These are phyloP conservation scores for Alligator sinensis DNA, from an alignment of 2,113 vertebrate genomes.

Conservation along the genomic window DNA sequence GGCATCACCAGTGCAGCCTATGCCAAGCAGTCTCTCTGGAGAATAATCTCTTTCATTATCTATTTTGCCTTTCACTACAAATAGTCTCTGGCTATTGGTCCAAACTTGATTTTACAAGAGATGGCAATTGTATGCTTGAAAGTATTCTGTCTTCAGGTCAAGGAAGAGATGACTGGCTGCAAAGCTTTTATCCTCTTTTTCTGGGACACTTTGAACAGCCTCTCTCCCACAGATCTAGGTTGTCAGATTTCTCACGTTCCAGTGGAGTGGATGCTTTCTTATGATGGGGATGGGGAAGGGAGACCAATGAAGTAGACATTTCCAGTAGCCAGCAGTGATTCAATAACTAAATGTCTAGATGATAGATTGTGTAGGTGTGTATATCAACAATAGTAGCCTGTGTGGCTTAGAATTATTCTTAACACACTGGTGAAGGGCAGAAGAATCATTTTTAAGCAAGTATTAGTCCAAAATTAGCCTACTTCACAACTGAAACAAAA, in stretches of 20 bases:
- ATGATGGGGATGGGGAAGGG: neutral
- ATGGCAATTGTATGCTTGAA: neutral
- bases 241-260: neutral
- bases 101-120: neutral
- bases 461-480: neutral
- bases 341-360: neutral
- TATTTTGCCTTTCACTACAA: neutral
- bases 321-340: neutral
- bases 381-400: too few relatives aligned
- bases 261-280: neutral
- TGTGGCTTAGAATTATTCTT: too few relatives aligned
- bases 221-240: neutral
- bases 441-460: neutral
- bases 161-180: neutral
- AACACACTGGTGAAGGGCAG: too few relatives aligned
- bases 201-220: neutral
- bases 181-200: neutral
- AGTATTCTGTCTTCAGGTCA: neutral
- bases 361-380: neutral
- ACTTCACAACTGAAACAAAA: neutral
- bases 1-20: neutral
- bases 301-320: neutral
- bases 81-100: neutral
- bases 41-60: neutral
- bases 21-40: neutral